Percentiles rank a stretch among this genome's conserved stretches.
Conservation (phyloP, 2,888 invertebrate species). For the Drosophila maculinotata region DNA sequence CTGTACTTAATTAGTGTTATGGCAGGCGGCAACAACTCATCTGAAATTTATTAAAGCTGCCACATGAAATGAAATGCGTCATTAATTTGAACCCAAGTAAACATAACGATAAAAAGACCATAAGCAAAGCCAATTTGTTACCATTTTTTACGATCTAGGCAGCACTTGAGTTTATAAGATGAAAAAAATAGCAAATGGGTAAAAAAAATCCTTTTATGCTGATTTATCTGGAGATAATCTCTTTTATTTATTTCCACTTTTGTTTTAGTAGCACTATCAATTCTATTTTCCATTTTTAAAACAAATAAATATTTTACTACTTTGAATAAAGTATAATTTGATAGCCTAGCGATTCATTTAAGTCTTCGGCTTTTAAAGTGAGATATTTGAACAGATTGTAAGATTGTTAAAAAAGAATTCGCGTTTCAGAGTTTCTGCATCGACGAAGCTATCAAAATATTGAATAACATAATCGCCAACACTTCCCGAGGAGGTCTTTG, state of each 20-base stretch:
- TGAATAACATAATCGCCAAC: not conserved
- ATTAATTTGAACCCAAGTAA: conserved; percentile 41
- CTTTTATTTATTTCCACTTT: too few species aligned
- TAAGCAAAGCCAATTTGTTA: conserved; percentile 12
- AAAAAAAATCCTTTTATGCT: too few species aligned
- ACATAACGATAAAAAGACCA: conserved; percentile 12
- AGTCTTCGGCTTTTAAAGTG: not conserved
- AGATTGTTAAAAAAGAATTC: conserved; percentile 1
- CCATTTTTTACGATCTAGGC: conserved; percentile 6
- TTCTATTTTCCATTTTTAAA: too few species aligned
- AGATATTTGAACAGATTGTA: not conserved
- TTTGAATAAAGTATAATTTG: not conserved
- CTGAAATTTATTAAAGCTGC: conserved; percentile 46
- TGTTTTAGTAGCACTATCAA: too few species aligned
- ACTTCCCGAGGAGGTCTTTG: not conserved
- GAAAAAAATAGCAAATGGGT: not conserved
- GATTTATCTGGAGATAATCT: too few species aligned
- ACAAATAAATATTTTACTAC: too few species aligned
- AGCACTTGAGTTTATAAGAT: conserved; percentile 19
- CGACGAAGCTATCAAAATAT: conserved; percentile 4
- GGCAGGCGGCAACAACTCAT: conserved; percentile 29
- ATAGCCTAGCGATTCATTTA: not conserved
- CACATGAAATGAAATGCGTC: conserved; percentile 35
- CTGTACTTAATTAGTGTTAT: conserved; percentile 60
- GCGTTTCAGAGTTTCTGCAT: not conserved